Base-by-base conservation (phyloP, 2,797 vertebrate species). In the Sebastes flavidus region DNA sequence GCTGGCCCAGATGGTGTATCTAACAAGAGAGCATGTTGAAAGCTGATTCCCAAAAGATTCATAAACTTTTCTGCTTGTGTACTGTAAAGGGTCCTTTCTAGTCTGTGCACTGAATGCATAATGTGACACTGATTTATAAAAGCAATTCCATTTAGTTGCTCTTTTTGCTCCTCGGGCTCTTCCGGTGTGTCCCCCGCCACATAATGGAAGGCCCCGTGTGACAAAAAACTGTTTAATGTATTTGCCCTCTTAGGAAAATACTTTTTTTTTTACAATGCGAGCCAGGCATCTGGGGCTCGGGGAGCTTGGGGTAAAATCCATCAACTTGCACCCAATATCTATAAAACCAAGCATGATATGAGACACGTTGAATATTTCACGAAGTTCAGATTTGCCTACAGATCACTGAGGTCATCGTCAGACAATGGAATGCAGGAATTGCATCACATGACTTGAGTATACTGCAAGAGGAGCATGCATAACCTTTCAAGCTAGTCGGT, bases 71-170 rank as follows among this genome's bases (percentile, higher is more conserved):
- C 61, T 68, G 49, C 70, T 78, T 84, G 86, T 87, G 18, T 87
- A 84, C 83, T 75, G 69, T 89, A 83, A 76, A 84, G 77, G 65
- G 72, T 77, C 78, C 78, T 90, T 86, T 85, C 84, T 78, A 75
- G 76, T 78, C 75, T 88, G 84, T 87, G 84, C 77, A n/a, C 79
- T 78, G 88, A 93, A 92, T 93, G 77, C 76, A 89, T 93, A 95
- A 95, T 92, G 89, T 94, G 91, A 92, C 93, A 93, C 90, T 94
- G 93, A 94, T 95, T 94, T 94, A 95, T 95, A 94, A 91, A 95
- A 91, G 92, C 87, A 91, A 91, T 93, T 94, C 90, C 90, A 92
- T 94, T 94, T 90, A 93, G 88, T 87, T 89, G 82, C 86, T 88
- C 90, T 87, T 92, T 92, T 93, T 91, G 89, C 91, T 91, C 91